Base-by-base conservation (phyloP, 2,113 vertebrate genomes). In the Cacatua alba region DNA sequence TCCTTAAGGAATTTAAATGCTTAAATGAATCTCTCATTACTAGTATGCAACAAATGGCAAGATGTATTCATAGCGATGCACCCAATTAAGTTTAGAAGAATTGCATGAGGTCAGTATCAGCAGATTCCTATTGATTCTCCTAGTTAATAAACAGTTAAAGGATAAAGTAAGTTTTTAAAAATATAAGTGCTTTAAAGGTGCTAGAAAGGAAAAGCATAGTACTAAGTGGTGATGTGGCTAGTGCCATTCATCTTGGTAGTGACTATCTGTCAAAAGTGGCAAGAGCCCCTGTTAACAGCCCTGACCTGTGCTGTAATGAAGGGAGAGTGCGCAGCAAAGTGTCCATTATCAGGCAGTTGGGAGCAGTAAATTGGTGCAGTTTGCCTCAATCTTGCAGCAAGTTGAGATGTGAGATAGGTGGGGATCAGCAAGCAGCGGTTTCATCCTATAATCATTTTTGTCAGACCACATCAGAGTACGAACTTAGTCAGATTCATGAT, bases 151-250 rank as follows among this genome's bases (percentile, higher is more conserved):
- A 98, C 96, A 98, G 96, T 98, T 98, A 98, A 98, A 98, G 94
- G 96, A 98, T 97, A 95, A 98, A 98, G 97, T 97, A 93, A 91
- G 86, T 97, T 98, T 97, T 97, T 94, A 35, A 95, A 94, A 96
- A 96, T 95, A 95, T 95, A 98, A 98, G 97, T 98, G 98, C 97
- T 98, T 98, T 98, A 98, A 97, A 98, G 97, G 97, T 98, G 94
- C 97, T 95, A 94, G 98, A 97, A 97, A 97, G 98, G 96, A 97
- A 97, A 98, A 97, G 97, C 96, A 74, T 94, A 97, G 98, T 98
- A 98, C 98, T 98, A 99, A 99, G 99, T 99, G 98, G 98, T 99
- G 98, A 98, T 98, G 98, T 98, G 98, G 98, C 98, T 98, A 97
- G 97, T 97, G 97, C 98, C 98, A 98, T 98, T 98, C 98, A 98